Conservation (phyloP, 2,888 invertebrate genomes). For the Stenichneumon culpator region DNA sequence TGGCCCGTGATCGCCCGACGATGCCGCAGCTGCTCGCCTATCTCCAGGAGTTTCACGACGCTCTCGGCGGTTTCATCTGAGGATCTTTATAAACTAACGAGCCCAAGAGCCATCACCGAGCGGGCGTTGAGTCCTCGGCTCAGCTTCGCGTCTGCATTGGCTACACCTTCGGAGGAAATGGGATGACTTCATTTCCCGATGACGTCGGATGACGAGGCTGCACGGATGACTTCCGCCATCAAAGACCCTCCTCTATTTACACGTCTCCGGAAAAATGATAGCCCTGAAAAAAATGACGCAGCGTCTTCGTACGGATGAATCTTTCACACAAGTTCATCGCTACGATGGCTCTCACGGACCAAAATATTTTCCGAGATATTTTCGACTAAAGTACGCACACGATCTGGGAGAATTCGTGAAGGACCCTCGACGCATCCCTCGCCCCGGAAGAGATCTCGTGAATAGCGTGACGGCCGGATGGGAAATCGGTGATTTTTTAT, state of each 20-base stretch:
- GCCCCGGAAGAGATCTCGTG: slow-evolving; percentile 11
- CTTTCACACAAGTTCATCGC: background rate
- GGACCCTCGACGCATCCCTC: slow-evolving; percentile 14
- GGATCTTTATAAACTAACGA: slow-evolving; percentile 24
- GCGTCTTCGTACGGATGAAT: background rate
- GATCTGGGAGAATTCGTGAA: slow-evolving; percentile 27
- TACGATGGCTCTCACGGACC: background rate
- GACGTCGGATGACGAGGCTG: background rate
- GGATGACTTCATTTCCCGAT: background rate
- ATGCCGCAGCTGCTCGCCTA: slow-evolving; percentile 90
- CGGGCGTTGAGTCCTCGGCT: slow-evolving; percentile 7
- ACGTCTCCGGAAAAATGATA: background rate
- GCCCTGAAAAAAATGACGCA: background rate
- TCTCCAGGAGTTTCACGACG: slow-evolving; percentile 91
- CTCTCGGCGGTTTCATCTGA: slow-evolving; percentile 90
- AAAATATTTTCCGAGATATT: slow-evolving; percentile 46
- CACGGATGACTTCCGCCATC: slow-evolving; percentile 14
- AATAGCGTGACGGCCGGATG: slow-evolving; percentile 36
- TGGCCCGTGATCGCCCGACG: slow-evolving; percentile 89
- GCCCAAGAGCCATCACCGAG: background rate
- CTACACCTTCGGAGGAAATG: background rate
- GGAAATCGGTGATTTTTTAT: slow-evolving; percentile 69
- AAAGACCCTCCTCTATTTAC: background rate
- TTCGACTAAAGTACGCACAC: background rate
- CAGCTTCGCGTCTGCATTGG: background rate